Percentiles rank a stretch among this genome's conserved stretches.
Evolutionary conservation across 2,888 invertebrate genomes (phyloP).

Genomic region (Tridacna gigas): DNA sequence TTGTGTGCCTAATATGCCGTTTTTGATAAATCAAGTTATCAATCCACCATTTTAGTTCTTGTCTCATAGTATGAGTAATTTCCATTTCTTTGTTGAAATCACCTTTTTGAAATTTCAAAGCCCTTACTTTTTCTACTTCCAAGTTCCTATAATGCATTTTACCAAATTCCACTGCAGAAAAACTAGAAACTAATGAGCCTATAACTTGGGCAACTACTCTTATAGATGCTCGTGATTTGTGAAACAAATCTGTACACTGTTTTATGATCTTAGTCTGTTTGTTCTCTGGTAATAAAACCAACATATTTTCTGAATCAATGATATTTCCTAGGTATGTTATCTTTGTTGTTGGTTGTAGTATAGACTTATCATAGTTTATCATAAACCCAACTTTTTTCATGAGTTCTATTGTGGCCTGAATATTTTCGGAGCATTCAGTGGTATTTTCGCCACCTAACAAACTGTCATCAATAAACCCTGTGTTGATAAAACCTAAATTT

Average conservation of each 20-base stretch:
- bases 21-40: conserved; percentile 18
- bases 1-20: not conserved
- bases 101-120: conserved; percentile 10
- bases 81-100: conserved; percentile 34
- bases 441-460: conserved; percentile 4
- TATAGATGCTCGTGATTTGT: not conserved
- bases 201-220: conserved; percentile 11
- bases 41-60: conserved; percentile 36
- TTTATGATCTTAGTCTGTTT: not conserved
- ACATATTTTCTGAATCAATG: conserved; percentile 3
- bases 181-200: conserved; percentile 10
- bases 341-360: not conserved
- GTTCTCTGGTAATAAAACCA: conserved; percentile 2
- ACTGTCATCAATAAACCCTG: conserved; percentile 47
- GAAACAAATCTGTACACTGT: not conserved
- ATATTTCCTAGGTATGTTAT: conserved; percentile 3
- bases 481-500: not conserved
- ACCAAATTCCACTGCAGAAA: conserved; percentile 28
- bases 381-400: conserved; percentile 14
- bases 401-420: not conserved
- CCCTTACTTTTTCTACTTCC: conserved; percentile 32
- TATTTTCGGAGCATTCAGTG: not conserved
- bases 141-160: conserved; percentile 25
- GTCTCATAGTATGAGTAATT: conserved; percentile 20
- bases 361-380: conserved; percentile 3